Conservation (phyloP, 2,888 invertebrate species). For the Drosophila nigritarsus region DNA sequence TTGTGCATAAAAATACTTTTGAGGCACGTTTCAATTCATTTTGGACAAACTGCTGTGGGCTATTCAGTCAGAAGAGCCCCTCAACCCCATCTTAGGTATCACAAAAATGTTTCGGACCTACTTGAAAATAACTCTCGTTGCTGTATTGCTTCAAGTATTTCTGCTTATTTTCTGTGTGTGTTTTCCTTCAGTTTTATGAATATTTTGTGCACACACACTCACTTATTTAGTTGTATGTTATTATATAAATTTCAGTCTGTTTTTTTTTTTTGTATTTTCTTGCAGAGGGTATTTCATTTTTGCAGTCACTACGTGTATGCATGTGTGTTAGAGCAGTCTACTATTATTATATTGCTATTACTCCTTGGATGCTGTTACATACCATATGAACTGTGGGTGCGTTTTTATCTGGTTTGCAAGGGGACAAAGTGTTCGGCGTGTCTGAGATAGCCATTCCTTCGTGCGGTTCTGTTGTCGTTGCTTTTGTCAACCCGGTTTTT, state of each 20-base stretch:
- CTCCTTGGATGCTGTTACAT: neutral
- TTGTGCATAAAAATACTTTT: slow-evolving; percentile 61
- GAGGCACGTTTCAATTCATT: slow-evolving; percentile 66
- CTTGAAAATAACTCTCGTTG: slow-evolving; percentile 39
- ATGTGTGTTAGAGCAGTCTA: neutral
- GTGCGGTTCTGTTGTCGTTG: slow-evolving; percentile 11
- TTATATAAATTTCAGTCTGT: slow-evolving; percentile 50
- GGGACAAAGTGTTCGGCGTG: neutral
- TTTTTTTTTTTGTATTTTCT: neutral
- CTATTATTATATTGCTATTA: neutral
- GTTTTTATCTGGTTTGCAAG: neutral
- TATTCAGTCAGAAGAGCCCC: neutral
- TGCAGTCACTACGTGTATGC: neutral
- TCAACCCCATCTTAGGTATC: neutral
- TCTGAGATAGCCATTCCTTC: too few relatives aligned
- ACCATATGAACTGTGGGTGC: neutral
- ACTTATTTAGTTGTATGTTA: slow-evolving; percentile 22
- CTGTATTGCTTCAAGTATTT: slow-evolving; percentile 40
- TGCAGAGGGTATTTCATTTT: neutral
- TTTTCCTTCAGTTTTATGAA: slow-evolving; percentile 56
- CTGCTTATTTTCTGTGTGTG: slow-evolving; percentile 45
- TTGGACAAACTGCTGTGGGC: slow-evolving; percentile 35
- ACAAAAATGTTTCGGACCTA: slow-evolving; percentile 27
- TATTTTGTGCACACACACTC: slow-evolving; percentile 29
- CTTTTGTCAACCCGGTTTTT: slow-evolving; percentile 54